Evolutionary conservation across 2,113 vertebrate species (phyloP), one percentile per base, ranked within the genome.

Genomic region (Nansenia antarctica): DNA sequence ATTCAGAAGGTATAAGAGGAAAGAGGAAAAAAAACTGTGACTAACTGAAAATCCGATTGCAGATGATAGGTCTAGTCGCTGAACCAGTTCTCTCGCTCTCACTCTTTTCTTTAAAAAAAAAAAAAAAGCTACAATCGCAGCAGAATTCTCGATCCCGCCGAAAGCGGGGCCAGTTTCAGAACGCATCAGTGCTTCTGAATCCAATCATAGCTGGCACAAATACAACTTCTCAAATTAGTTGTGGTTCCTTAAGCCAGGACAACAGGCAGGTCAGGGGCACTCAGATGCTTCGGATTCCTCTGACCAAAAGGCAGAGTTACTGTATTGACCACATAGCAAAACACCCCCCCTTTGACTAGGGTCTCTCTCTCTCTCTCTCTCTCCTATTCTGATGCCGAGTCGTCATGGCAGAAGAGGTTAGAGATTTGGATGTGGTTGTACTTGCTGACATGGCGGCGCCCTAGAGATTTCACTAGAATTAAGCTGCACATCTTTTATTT

Each of bases 201-300:
- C 73, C 69, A 62, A 65, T 73, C 30, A 72, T 52, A 61, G 76
- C 72, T 86, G 83, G 75, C 81, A 82, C 37, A 31, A 63, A 77
- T 54, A 76, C 74, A 77, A 83, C 76, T 83, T 80, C 57, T 82
- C 82, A 67, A 81, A 91, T 90, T 90, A 86, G 85, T 84, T 30
- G 57, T 80, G 87, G 82, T 82, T 86, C 77, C 74, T 72, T 86
- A 81, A 73, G 34, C 76, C 15, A 5, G 80, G 82, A 91, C 89
- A 91, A 86, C 80, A 42, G 76, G 61, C 49, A 45, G 32, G 70
- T 65, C 73, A 49, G 77, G 81, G 85, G 88, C 88, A 84, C 65
- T 62, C 35, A 24, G 85, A 89, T 90, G 79, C 85, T 71, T 81
- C 54, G 69, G 80, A 91, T 92, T 92, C 85, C 65, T 84, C 65